Conservation (phyloP, 2,888 invertebrate species). For the Erebia ligea region DNA sequence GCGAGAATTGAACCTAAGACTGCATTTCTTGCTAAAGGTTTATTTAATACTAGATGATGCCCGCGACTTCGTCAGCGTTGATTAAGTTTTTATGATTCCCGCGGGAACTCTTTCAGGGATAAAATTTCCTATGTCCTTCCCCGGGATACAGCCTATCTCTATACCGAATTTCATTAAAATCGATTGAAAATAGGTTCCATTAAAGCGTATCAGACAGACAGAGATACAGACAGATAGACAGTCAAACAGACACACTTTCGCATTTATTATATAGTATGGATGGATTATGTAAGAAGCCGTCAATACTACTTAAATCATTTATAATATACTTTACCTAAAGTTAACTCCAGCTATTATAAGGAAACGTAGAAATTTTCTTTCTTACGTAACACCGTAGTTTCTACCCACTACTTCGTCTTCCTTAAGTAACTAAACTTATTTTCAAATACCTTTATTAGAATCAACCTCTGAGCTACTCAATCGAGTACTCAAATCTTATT, state of each 20-base stretch:
- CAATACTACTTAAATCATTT: neutral
- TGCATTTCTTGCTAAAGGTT: neutral
- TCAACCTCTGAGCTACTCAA: neutral
- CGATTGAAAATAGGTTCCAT: no score
- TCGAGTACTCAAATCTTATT: slow-evolving; percentile 8
- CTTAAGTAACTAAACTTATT: slow-evolving; percentile 26
- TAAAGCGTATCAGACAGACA: no score
- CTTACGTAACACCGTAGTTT: slow-evolving; percentile 9
- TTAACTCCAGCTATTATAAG: neutral
- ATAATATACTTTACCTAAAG: neutral
- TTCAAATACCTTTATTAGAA: slow-evolving; percentile 19
- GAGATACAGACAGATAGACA: no score
- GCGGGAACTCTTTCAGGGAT: no score
- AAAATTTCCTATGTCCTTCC: no score
- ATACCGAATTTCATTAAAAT: no score
- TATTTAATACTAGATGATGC: no score
- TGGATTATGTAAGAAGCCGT: neutral
- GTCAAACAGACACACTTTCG: no score
- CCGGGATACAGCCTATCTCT: no score
- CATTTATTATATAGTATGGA: no score
- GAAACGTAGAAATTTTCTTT: slow-evolving; percentile 11
- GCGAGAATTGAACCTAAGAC: neutral
- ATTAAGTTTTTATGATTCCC: no score
- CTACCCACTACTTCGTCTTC: slow-evolving; percentile 19
- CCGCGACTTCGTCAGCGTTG: no score